phyloP scores from a whole-genome alignment of 2,113 vertebrate species.

The Callorhinus ursinus region DNA sequence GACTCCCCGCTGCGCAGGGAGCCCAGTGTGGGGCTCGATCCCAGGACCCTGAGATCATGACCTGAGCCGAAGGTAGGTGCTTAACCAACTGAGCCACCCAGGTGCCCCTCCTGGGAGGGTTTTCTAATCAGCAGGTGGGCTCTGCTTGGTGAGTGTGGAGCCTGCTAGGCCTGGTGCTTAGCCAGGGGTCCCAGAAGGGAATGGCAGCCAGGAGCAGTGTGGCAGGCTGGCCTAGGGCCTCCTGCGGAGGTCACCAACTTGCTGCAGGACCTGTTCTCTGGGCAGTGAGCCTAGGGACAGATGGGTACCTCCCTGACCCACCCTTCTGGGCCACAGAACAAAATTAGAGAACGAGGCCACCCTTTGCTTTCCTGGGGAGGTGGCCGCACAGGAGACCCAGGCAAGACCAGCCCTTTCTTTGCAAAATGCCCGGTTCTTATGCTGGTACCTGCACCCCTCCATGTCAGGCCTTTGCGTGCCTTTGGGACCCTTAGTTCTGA shows the following conservation, averaged over 20 bases:
- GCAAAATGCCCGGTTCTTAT: background rate
- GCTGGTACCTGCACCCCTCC: background rate
- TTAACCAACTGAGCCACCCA: no score
- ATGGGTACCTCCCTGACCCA: background rate
- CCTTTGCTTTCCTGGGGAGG: background rate
- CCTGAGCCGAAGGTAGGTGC: background rate
- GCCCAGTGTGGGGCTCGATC: background rate
- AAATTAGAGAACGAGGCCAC: background rate
- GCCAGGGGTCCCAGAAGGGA: background rate
- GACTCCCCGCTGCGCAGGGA: background rate
- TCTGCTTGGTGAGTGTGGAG: background rate
- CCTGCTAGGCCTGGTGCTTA: background rate
- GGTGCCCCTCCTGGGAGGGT: background rate
- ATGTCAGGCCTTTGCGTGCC: background rate
- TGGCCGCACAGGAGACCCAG: background rate
- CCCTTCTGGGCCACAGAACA: background rate
- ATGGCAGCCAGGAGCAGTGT: background rate
- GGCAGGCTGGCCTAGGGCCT: background rate
- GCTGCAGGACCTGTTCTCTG: background rate
- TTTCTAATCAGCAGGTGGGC: background rate
- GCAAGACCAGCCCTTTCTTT: background rate
- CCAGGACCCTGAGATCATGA: background rate
- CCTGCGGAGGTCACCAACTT: background rate
- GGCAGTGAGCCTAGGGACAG: background rate
- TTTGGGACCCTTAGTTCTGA: background rate